Evolutionary conservation across 30 jellyfish, hydroid and myxozoan genomes (phyloP).

Genomic region (Catostylus mosaicus): DNA sequence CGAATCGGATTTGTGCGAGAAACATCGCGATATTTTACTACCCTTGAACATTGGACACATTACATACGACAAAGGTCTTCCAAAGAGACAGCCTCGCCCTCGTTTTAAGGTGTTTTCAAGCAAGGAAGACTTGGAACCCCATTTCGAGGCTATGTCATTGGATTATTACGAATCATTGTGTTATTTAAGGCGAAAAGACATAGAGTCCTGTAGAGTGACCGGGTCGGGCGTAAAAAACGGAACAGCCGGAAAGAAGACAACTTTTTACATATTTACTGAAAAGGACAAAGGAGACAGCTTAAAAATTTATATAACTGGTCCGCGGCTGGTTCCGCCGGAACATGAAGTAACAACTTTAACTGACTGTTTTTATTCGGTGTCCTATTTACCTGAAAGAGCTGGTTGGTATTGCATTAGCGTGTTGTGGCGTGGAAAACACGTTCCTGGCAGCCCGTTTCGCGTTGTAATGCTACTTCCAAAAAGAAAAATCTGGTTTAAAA

Average conservation of each 20-base stretch:
- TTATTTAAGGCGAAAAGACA: constrained; percentile 49
- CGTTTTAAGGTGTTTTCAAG: constrained; percentile 51
- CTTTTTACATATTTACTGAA: constrained; percentile 60
- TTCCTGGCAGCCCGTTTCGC: constrained; percentile 80
- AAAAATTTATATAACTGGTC: constrained; percentile 53
- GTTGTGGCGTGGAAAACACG: constrained; percentile 73
- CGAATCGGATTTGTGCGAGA: constrained; percentile 17
- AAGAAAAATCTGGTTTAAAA: constrained; percentile 67
- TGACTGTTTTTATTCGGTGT: constrained; percentile 61
- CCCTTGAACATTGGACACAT: constrained; percentile 49
- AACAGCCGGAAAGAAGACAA: constrained; percentile 45
- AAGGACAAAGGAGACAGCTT: constrained; percentile 42
- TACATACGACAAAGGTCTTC: constrained; percentile 5
- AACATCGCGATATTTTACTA: constrained; percentile 34
- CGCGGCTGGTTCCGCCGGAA: constrained; percentile 65
- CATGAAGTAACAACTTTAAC: constrained; percentile 26
- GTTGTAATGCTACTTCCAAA: constrained; percentile 71
- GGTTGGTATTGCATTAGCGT: constrained; percentile 71
- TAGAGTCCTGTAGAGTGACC: constrained; percentile 60
- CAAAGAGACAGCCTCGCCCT: constrained; percentile 8
- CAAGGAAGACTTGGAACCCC: constrained; percentile 47
- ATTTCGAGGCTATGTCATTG: constrained; percentile 39
- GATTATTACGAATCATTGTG: constrained; percentile 43
- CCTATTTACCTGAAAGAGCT: constrained; percentile 81
- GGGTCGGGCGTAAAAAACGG: constrained; percentile 69